Conservation (phyloP, 2,797 vertebrate species). For the Parauchenoglanis ngamensis region DNA sequence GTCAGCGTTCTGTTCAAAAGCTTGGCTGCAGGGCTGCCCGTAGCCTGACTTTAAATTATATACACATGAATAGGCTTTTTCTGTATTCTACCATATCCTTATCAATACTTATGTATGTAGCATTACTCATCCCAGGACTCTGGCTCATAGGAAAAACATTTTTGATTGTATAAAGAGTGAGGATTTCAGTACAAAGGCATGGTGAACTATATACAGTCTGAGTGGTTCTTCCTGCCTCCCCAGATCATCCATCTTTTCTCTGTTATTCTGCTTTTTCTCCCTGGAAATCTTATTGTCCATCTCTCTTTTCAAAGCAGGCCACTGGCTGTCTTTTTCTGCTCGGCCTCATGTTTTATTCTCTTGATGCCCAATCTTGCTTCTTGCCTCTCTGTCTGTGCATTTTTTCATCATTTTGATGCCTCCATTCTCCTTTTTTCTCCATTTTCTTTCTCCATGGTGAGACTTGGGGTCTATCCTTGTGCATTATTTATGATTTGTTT, state of each 20-base stretch:
- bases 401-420: slow-evolving; percentile 3
- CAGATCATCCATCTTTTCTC: slow-evolving; percentile 21
- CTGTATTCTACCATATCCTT: neutral
- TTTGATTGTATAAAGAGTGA: neutral
- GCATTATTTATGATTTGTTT: neutral
- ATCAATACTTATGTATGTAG: neutral
- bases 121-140: too few species aligned
- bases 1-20: neutral
- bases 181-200: neutral
- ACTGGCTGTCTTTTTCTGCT: neutral
- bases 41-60: neutral
- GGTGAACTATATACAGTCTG: neutral
- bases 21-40: neutral
- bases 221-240: neutral
- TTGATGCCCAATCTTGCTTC: neutral
- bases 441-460: neutral
- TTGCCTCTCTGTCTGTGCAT: neutral
- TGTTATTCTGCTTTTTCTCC: neutral
- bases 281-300: neutral
- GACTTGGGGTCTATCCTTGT: neutral
- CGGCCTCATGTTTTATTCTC: neutral
- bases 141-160: neutral
- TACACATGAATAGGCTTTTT: neutral
- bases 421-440: neutral
- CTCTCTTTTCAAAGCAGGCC: neutral